A percentile compares a stretch with the other conserved stretches of the same genome.
Evolutionary conservation across 35 echinoderm and acorn worm species (phyloP).

Genomic region (Hemicentrotus pulcherrimus): DNA sequence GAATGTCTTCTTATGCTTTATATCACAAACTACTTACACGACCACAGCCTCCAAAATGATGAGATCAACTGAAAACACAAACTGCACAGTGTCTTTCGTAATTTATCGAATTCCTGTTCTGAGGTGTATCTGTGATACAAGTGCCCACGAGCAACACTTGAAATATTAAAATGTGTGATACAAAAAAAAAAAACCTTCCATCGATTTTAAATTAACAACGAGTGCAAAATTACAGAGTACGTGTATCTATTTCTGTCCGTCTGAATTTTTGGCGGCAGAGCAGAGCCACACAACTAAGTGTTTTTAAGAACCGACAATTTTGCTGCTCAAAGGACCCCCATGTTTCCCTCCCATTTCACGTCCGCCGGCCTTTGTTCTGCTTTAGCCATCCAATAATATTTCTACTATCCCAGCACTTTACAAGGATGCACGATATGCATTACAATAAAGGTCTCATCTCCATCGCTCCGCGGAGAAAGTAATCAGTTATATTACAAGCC

Average conservation of each 20-base stretch:
- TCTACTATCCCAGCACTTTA: background rate
- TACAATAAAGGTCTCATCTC: background rate
- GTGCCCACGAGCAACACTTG: background rate
- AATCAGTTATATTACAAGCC: background rate
- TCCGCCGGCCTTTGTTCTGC: background rate
- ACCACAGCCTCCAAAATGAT: background rate
- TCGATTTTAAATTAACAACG: background rate
- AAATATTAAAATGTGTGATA: background rate
- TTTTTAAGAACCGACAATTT: background rate
- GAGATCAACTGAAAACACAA: background rate
- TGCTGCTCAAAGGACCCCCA: background rate
- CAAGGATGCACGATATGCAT: background rate
- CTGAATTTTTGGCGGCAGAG: background rate
- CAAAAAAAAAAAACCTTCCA: background rate
- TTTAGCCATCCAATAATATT: background rate
- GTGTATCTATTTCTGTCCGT: background rate
- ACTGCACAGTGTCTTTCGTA: background rate
- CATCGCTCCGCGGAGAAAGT: background rate
- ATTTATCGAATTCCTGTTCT: background rate
- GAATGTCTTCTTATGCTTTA: background rate
- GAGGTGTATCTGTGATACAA: background rate
- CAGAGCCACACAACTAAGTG: background rate
- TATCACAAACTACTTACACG: background rate
- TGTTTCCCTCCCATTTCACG: constrained; percentile 16
- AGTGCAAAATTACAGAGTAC: background rate